phyloP scores from a whole-genome alignment of 2,113 vertebrate species.

The Ailuropoda melanoleuca region DNA sequence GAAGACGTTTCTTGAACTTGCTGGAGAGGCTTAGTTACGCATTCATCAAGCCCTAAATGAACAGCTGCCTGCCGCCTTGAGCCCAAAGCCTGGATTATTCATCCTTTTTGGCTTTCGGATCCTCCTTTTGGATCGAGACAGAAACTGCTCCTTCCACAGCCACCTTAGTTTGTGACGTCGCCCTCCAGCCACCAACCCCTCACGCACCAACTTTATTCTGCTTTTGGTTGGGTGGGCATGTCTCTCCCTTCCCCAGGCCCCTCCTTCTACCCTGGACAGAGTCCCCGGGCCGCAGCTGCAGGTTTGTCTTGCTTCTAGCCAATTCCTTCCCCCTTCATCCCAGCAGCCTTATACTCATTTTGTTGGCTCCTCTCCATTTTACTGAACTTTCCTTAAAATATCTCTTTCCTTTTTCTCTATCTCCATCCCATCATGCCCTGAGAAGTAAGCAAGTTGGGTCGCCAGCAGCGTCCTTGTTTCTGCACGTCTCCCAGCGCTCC shows the following conservation, averaged over 20 bases:
- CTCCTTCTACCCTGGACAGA: background rate
- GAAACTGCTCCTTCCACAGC: slow-evolving; percentile 59
- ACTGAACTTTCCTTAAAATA: slow-evolving; percentile 66
- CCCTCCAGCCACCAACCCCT: background rate
- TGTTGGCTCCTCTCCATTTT: slow-evolving; percentile 57
- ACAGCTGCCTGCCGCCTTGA: slow-evolving; percentile 67
- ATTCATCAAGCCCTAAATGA: slow-evolving; percentile 62
- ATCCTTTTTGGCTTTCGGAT: slow-evolving; percentile 61
- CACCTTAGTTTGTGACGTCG: slow-evolving; percentile 13
- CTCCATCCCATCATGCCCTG: background rate
- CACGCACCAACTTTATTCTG: background rate
- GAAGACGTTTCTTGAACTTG: slow-evolving; percentile 11
- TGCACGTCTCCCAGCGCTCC: background rate
- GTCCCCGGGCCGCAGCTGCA: background rate
- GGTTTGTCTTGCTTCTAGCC: background rate
- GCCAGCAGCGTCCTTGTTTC: background rate
- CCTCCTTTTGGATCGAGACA: slow-evolving; percentile 37
- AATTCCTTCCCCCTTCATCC: background rate
- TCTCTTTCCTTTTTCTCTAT: slow-evolving; percentile 21
- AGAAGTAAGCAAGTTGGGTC: background rate
- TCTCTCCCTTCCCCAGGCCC: background rate
- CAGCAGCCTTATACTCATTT: slow-evolving; percentile 51
- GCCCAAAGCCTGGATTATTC: slow-evolving; percentile 62
- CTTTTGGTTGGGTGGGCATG: background rate
- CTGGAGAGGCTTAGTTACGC: slow-evolving; percentile 46